phyloP scores from a whole-genome alignment of 2,797 vertebrate genomes.

The Vireo griseus region DNA sequence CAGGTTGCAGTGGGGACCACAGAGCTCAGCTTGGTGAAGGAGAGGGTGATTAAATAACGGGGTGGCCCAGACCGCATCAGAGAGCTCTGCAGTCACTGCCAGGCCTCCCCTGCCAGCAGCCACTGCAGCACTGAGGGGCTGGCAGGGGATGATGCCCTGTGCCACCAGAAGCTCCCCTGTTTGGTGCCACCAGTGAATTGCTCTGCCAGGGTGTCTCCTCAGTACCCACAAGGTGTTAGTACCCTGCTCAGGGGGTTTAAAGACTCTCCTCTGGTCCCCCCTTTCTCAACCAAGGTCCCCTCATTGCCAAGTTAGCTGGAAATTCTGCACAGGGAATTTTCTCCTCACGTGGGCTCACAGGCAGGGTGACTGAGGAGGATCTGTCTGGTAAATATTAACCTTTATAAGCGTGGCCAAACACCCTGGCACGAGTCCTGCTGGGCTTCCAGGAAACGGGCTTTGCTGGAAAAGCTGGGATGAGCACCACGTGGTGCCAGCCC shows the following conservation, averaged over 20 bases:
- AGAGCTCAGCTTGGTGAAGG: accelerated
- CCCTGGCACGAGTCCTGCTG: accelerated
- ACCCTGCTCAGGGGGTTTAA: neutral
- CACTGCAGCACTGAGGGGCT: accelerated
- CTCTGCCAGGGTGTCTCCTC: accelerated
- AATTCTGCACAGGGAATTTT: neutral
- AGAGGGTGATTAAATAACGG: accelerated
- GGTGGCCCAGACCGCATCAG: neutral
- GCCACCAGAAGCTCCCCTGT: neutral
- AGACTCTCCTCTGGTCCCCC: neutral
- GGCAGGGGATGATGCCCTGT: neutral
- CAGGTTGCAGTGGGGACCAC: neutral
- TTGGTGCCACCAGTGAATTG: accelerated
- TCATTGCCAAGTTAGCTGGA: neutral
- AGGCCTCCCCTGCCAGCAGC: accelerated
- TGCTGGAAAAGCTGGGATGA: neutral
- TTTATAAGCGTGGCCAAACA: neutral
- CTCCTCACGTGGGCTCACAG: accelerated
- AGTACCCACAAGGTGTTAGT: accelerated
- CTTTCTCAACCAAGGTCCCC: accelerated
- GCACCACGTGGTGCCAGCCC: accelerated
- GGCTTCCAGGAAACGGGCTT: neutral
- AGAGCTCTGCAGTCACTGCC: neutral
- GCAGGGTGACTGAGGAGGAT: neutral
- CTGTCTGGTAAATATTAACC: neutral